phyloP scores from a whole-genome alignment of 2,113 vertebrate species.

The Terrapene triunguis region DNA sequence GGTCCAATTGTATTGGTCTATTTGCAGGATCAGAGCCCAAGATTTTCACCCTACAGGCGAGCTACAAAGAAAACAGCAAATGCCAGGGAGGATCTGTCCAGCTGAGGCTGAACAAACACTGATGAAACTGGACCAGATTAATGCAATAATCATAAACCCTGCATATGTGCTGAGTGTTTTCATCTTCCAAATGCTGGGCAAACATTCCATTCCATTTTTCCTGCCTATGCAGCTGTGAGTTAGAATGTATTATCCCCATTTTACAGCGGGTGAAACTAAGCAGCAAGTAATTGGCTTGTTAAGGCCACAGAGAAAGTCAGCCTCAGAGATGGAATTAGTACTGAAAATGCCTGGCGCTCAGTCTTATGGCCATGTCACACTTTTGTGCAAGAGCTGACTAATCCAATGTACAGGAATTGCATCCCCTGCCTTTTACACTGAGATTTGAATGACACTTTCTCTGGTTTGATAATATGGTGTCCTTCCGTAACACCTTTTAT shows the following conservation, averaged over 20 bases:
- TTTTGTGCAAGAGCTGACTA: slow-evolving; percentile 24
- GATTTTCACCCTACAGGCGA: background rate
- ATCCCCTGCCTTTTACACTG: background rate
- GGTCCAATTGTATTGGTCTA: background rate
- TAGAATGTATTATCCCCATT: slow-evolving; percentile 4
- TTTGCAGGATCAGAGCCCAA: background rate
- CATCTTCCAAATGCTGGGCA: background rate
- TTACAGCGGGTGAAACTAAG: slow-evolving; percentile 16
- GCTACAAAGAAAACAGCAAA: background rate
- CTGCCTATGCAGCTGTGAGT: fast-evolving
- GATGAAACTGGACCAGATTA: background rate
- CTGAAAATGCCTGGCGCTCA: background rate
- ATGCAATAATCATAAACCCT: background rate
- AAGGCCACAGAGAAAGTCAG: background rate
- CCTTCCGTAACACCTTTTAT: background rate
- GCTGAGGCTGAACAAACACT: background rate
- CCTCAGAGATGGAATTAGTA: background rate
- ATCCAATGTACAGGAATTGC: fast-evolving
- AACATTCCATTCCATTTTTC: fast-evolving
- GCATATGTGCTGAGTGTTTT: background rate
- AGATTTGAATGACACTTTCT: background rate
- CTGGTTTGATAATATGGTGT: background rate
- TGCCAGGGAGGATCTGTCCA: background rate
- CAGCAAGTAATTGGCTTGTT: background rate
- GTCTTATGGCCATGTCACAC: background rate